phyloP scores from a whole-genome alignment of 2,888 invertebrate genomes.

The Campopleginae sp. region DNA sequence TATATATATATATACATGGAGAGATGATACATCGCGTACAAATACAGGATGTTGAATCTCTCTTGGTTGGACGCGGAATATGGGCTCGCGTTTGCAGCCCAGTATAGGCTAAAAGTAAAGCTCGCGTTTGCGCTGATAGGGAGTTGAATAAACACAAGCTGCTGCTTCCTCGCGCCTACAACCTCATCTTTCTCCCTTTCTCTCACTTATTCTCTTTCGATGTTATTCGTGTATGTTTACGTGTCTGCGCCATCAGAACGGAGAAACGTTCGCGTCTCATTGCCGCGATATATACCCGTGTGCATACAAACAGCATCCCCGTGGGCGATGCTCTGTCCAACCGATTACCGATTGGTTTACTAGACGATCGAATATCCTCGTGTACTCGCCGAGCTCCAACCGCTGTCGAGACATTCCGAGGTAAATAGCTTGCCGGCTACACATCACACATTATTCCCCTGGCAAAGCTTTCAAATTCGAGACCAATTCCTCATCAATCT shows the following conservation, averaged over 20 bases:
- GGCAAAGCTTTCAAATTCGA: slow-evolving; percentile 36
- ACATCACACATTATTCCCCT: slow-evolving; percentile 5
- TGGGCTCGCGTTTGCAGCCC: slow-evolving; percentile 28
- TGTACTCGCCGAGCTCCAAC: slow-evolving; percentile 40
- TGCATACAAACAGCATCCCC: slow-evolving; percentile 37
- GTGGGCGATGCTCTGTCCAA: slow-evolving; percentile 33
- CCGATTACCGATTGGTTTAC: slow-evolving; percentile 64
- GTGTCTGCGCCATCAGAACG: slow-evolving; percentile 37
- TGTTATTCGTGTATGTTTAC: slow-evolving; percentile 40
- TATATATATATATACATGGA: slow-evolving; percentile 6
- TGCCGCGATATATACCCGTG: slow-evolving; percentile 44
- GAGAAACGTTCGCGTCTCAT: slow-evolving; percentile 45
- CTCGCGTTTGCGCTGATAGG: slow-evolving; percentile 33
- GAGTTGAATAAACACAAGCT: slow-evolving; percentile 64
- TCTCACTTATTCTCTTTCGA: slow-evolving; percentile 37
- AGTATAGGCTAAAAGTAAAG: slow-evolving; percentile 60
- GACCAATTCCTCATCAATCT: slow-evolving; percentile 30
- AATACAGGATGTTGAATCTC: slow-evolving; percentile 52
- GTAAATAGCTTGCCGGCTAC: background rate
- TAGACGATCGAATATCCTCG: slow-evolving; percentile 38
- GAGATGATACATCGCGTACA: slow-evolving; percentile 49
- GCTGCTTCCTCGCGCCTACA: slow-evolving; percentile 60
- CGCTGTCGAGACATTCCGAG: background rate
- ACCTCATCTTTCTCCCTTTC: slow-evolving; percentile 44
- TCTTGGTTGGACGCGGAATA: slow-evolving; percentile 52